Conservation (phyloP, 2,797 vertebrate genomes). For the Acipenser ruthenus region DNA sequence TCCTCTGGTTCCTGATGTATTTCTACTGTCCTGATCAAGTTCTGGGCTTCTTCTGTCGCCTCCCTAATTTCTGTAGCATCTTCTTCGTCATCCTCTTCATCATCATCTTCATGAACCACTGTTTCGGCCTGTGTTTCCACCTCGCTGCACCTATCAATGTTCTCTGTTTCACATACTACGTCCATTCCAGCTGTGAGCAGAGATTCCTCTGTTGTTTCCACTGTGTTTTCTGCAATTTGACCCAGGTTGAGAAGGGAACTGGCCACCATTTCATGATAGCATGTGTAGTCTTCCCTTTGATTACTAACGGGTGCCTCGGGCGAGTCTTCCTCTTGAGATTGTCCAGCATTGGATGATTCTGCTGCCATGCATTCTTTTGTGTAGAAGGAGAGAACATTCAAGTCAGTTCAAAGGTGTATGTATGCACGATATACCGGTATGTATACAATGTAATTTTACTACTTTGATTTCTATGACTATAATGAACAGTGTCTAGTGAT, state of each 20-base stretch:
- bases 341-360: constrained; percentile 6
- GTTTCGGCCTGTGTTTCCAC: constrained; percentile 14
- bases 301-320: constrained; percentile 14
- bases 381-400: constrained; percentile 3
- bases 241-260: constrained; percentile 58
- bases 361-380: constrained; percentile 9
- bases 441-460: too few relatives aligned
- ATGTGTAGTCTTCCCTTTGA: constrained; percentile 51
- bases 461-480: too few relatives aligned
- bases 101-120: constrained; percentile 41
- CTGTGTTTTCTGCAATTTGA: constrained; percentile 41
- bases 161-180: constrained; percentile 34
- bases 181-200: constrained; percentile 44
- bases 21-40: neutral
- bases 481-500: neutral
- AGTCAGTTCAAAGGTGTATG: neutral
- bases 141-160: constrained; percentile 31
- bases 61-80: constrained; percentile 38
- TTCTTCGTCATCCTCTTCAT: constrained; percentile 36
- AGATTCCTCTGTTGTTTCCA: constrained; percentile 48
- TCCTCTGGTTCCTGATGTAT: constrained; percentile 52
- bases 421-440: too few relatives aligned
- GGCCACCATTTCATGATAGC: constrained; percentile 58
- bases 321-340: constrained; percentile 11
- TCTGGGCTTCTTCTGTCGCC: constrained; percentile 36